Evolutionary conservation across 2,113 vertebrate species (phyloP).

Genomic region (Arenaria interpres): DNA sequence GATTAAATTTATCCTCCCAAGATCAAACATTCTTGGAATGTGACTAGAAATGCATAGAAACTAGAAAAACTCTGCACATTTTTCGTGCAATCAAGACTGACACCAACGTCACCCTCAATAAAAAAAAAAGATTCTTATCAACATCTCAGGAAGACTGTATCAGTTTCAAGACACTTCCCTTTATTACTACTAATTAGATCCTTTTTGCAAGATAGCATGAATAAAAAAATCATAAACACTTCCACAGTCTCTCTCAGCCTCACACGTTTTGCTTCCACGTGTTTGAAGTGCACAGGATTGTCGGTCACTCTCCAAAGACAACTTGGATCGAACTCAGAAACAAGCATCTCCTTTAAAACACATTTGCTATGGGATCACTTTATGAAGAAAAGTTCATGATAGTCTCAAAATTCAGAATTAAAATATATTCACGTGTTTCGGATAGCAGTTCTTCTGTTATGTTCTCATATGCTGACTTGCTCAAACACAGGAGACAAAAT

Average conservation of each 20-base stretch:
- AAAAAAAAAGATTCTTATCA: not conserved
- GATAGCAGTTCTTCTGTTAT: not conserved
- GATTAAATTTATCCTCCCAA: not conserved
- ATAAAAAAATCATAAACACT: not conserved
- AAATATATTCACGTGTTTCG: not conserved
- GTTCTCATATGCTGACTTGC: not conserved
- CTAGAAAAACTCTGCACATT: rapidly evolving
- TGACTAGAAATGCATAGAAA: not conserved
- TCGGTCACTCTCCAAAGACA: not conserved
- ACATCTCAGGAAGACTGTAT: not conserved
- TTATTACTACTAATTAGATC: not conserved
- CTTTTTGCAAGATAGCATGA: not conserved
- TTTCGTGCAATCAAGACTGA: not conserved
- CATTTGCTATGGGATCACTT: not conserved
- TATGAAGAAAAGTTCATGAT: not conserved
- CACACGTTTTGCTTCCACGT: not conserved
- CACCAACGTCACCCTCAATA: not conserved
- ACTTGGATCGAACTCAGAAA: not conserved
- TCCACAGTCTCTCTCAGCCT: not conserved
- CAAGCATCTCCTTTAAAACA: not conserved
- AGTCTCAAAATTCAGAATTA: not conserved
- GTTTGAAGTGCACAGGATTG: not conserved
- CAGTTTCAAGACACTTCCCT: not conserved
- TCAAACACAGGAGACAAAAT: not conserved
- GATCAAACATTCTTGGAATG: not conserved